Conservation (phyloP, 2,888 invertebrate species). For the Congeria kusceri region DNA sequence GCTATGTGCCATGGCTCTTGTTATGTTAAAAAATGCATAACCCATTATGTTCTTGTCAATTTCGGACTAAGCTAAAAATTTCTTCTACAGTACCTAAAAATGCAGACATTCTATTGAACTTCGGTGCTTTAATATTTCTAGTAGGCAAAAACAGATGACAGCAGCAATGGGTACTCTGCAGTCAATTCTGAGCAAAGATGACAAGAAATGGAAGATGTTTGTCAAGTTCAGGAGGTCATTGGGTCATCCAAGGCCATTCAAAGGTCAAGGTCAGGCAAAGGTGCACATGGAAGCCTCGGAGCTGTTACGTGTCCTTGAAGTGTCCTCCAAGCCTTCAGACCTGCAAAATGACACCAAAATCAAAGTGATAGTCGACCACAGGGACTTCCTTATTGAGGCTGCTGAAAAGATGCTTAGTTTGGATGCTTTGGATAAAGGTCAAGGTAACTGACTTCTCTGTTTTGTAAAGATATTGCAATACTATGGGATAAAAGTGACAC, state of each 20-base stretch:
- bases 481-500: too few species aligned
- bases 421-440: neutral
- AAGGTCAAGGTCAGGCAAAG: constrained; percentile 58
- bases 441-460: neutral
- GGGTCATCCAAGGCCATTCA: constrained; percentile 76
- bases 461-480: too few species aligned
- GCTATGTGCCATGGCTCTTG: too few species aligned
- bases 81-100: too few species aligned
- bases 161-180: constrained; percentile 55
- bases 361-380: constrained; percentile 46
- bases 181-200: constrained; percentile 68
- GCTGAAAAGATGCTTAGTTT: constrained; percentile 10
- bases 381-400: constrained; percentile 37
- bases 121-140: neutral
- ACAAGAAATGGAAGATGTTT: constrained; percentile 65
- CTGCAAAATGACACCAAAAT: constrained; percentile 56
- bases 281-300: constrained; percentile 33
- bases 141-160: neutral
- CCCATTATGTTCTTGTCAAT: too few species aligned
- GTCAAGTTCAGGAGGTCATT: constrained; percentile 67
- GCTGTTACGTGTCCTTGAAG: constrained; percentile 40
- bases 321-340: constrained; percentile 49
- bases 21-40: too few species aligned
- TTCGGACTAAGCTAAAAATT: too few species aligned
- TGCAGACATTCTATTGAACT: too few species aligned